Base-by-base conservation (phyloP, 2,113 vertebrate genomes). In the Progne subis region DNA sequence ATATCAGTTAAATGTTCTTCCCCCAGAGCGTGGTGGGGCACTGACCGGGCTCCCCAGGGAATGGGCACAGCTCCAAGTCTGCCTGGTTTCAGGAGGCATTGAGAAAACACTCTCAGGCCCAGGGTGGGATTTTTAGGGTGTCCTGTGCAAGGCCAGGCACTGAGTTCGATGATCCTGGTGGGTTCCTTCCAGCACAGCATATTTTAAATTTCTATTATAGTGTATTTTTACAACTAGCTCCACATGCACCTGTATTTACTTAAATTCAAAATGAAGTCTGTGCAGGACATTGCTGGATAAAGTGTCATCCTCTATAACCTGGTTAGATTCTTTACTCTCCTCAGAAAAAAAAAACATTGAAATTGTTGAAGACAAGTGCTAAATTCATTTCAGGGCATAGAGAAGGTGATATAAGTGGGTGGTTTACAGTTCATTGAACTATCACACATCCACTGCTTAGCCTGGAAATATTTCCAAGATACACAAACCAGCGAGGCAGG, bases 331-430 rank as follows among this genome's bases (percentile, higher is more conserved):
- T 60, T 92, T n/a, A 44, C 49, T 69, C 23, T 46, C 18, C 37
- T 65, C 77, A 90, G 59, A 85, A 90, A 90, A 67, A 20, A 84
- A 43, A 37, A 8, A 29, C 49, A 61, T 12, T 20, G 31, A 57
- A 76, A 15, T 46, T 68, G 11, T 56, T n/a, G 16, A 63, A 82
- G 44, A 6, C 41, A 68, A 85, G 28, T 34, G 19, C 25, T 29
- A 60, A 82, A 74, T 10, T 43, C 11, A 7, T 76, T 61, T 76
- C 41, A 47, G 85, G 57, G 15, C 14, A 7, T 7, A 6, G 21
- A 32, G 46, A 61, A 64, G 10, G n/a, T 56, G 53, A 70, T 88
- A 82, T 65, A 43, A 82, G 94, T 83, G 94, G 79, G 90, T 90
- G 92, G 92, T 8, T 85, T 28, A 29, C 21, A 77, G 70, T 82